Conservation (phyloP, 2,888 invertebrate species). For the Lydus trimaculatus region DNA sequence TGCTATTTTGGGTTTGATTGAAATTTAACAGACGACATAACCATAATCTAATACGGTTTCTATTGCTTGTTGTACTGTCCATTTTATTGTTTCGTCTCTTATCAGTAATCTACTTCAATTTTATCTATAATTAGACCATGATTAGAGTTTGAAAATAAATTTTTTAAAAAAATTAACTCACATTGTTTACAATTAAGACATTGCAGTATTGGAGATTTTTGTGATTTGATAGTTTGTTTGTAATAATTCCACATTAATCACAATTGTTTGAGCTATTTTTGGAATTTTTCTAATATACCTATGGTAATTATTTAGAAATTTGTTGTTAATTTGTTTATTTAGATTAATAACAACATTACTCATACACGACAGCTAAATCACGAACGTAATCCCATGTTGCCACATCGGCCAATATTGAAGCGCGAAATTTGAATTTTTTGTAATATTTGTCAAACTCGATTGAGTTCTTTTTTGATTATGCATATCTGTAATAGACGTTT, state of each 20-base stretch:
- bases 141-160: not conserved
- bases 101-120: not conserved
- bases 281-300: too few relatives aligned
- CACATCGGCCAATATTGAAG: too few relatives aligned
- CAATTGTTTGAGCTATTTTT: too few relatives aligned
- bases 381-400: not conserved
- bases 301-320: not conserved
- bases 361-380: not conserved
- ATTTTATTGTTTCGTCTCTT: not conserved
- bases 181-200: slow-evolving; percentile 1
- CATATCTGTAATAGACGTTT: too few relatives aligned
- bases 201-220: not conserved
- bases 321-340: not conserved
- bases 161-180: not conserved
- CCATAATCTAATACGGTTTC: not conserved
- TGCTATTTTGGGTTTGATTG: not conserved
- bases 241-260: not conserved
- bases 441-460: too few relatives aligned
- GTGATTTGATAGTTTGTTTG: not conserved
- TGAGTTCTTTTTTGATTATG: too few relatives aligned
- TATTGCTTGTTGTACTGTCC: not conserved
- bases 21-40: not conserved
- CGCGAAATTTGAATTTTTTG: too few relatives aligned
- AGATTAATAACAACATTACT: not conserved
- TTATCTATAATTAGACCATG: not conserved